A percentile compares a stretch with the other conserved stretches of the same genome.
These are phyloP conservation scores for Acanthosoma haemorrhoidale DNA, from an alignment of 2,888 invertebrate species.

Conservation along the genomic window DNA sequence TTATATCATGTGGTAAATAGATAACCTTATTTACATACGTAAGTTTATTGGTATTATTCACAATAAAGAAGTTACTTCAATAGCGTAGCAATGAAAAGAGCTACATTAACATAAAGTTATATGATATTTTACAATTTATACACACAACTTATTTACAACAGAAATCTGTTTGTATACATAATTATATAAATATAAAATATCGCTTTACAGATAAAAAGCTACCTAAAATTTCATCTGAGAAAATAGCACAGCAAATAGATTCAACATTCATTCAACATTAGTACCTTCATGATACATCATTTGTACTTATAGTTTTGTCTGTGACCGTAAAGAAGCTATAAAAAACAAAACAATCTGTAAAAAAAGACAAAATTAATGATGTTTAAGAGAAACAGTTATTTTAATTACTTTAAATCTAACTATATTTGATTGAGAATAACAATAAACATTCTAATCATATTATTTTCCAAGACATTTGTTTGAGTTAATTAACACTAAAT, in stretches of 20 bases:
- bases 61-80: background rate
- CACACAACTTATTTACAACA: constrained; percentile 15
- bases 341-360: background rate
- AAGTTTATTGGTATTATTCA: background rate
- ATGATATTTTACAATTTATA: constrained; percentile 13
- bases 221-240: background rate
- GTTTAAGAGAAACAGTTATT: too few relatives aligned
- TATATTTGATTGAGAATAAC: too few relatives aligned
- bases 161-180: constrained; percentile 8
- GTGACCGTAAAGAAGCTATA: background rate
- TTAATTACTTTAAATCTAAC: too few relatives aligned
- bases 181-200: constrained; percentile 7
- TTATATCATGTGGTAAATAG: constrained; percentile 27
- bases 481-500: too few relatives aligned
- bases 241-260: background rate
- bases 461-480: too few relatives aligned
- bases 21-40: background rate
- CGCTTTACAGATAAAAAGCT: constrained; percentile 8
- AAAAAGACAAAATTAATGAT: too few relatives aligned
- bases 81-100: background rate
- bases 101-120: constrained; percentile 13
- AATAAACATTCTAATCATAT: too few relatives aligned
- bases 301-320: background rate
- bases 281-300: background rate
- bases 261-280: background rate